Base-by-base conservation (phyloP, 2,113 vertebrate species). In the Edolisoma coerulescens region DNA sequence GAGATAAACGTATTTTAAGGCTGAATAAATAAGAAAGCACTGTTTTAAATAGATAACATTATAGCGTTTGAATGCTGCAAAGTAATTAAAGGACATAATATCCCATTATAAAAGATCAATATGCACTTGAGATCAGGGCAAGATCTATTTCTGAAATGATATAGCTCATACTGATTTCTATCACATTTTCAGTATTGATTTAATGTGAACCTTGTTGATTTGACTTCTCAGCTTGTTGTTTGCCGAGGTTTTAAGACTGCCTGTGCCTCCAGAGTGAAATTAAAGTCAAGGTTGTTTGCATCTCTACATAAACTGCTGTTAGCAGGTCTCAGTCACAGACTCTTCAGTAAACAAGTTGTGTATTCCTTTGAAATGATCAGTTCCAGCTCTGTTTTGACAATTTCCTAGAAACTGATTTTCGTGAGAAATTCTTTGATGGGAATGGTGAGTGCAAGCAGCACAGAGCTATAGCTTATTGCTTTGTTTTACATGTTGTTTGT, bases 181-280 rank as follows among this genome's bases (percentile, higher is more conserved):
- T 96, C 93, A 95, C 60, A 91, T 93, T 96, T 96, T 95, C 76
- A n/a, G 30, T 96, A 97, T 96, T 70, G 94, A 97, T 97, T 68
- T 45, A 54, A 88, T 65, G 41, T 78, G 76, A 94, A 78, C n/a
- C 83, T 95, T 61, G 63, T 90, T 69, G 70, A 76, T 83, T 76
- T 83, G 70, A 68, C 65, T 84, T 95, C 88, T 84, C 57, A 86
- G 75, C 53, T 81, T 82, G 37, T 50, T 84, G 59, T 93, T 68
- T 80, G 74, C 32, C 5, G 2, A 59, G 60, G 67, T 75, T 87
- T 83, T 57, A 71, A 87, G 75, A 45, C 50, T 95, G 67, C 37
- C 65, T 86, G 37, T 74, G 78, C 73, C 88, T 93, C 52, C 44
- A 82, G 87, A 93, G 84, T 75, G 73, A 94, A 96, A 97, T 95